phyloP scores from a whole-genome alignment of 2,797 vertebrate species.

The Micropoecilia bifurca region DNA sequence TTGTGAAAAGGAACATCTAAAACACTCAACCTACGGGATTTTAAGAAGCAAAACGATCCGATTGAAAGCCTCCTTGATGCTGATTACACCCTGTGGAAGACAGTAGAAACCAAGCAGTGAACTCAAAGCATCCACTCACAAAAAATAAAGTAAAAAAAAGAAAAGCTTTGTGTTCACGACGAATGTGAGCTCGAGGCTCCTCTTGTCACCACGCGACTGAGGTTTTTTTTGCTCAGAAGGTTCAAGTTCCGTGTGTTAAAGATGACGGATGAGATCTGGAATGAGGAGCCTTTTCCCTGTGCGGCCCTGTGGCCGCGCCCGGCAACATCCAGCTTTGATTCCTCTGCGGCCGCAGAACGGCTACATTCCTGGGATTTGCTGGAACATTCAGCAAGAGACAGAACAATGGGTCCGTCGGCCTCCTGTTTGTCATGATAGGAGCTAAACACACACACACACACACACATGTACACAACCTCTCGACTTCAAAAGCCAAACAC shows the following conservation, averaged over 20 bases:
- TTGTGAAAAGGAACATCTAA: slow-evolving; percentile 16
- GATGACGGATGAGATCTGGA: slow-evolving; percentile 61
- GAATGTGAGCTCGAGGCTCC: slow-evolving; percentile 46
- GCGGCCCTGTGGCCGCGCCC: slow-evolving; percentile 36
- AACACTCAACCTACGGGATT: slow-evolving; percentile 16
- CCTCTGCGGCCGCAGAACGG: slow-evolving; percentile 48
- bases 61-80: slow-evolving; percentile 56
- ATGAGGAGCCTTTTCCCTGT: slow-evolving; percentile 48
- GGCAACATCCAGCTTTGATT: slow-evolving; percentile 48
- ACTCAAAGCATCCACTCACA: background rate
- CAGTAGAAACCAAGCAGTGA: slow-evolving; percentile 58
- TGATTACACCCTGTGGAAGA: slow-evolving; percentile 73
- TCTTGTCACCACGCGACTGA: slow-evolving; percentile 25
- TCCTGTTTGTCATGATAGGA: slow-evolving; percentile 46
- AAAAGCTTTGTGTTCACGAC: slow-evolving; percentile 37
- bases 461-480: slow-evolving; percentile 12
- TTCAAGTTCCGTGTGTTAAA: slow-evolving; percentile 44
- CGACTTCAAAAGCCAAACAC: slow-evolving; percentile 40
- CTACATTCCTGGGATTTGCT: slow-evolving; percentile 70
- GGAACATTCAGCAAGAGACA: slow-evolving; percentile 64
- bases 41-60: slow-evolving; percentile 7
- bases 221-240: slow-evolving; percentile 31
- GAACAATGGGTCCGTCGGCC: slow-evolving; percentile 52
- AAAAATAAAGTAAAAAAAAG: background rate
- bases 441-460: slow-evolving; percentile 35